phyloP scores from a whole-genome alignment of 2,797 vertebrate species.

The Chromis chromis region DNA sequence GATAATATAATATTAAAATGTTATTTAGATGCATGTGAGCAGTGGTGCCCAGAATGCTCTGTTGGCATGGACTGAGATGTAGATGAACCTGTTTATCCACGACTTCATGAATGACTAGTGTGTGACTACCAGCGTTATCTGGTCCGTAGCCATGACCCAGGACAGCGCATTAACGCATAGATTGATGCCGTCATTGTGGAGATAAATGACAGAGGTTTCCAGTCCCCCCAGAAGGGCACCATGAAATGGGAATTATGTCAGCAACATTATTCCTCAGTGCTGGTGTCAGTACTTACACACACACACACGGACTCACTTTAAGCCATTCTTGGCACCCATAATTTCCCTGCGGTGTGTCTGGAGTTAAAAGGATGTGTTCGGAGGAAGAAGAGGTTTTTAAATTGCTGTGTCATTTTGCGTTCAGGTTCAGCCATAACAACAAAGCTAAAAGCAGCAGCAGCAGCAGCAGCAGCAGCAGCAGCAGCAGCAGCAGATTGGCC shows the following conservation, averaged over 20 bases:
- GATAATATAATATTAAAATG: slow-evolving; percentile 5
- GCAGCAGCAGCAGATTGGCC: too few species aligned
- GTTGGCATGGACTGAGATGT: slow-evolving; percentile 3
- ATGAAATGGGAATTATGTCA: slow-evolving; percentile 67
- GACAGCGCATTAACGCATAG: slow-evolving; percentile 59
- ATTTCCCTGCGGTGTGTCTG: slow-evolving; percentile 31
- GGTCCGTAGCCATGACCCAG: slow-evolving; percentile 8
- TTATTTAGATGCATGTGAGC: not conserved
- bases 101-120: slow-evolving; percentile 47
- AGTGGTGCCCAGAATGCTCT: slow-evolving; percentile 3
- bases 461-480: too few species aligned
- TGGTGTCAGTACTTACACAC: slow-evolving; percentile 18
- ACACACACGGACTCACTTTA: slow-evolving; percentile 4
- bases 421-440: slow-evolving; percentile 9
- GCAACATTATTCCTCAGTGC: slow-evolving; percentile 46
- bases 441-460: not conserved
- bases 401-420: slow-evolving; percentile 57
- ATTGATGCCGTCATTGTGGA: slow-evolving; percentile 61
- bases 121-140: slow-evolving; percentile 38
- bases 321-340: not conserved
- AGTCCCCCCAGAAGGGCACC: slow-evolving; percentile 44
- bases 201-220: slow-evolving; percentile 53
- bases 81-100: slow-evolving; percentile 4
- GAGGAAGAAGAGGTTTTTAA: slow-evolving; percentile 40
- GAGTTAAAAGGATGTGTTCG: slow-evolving; percentile 46